Conservation (phyloP, 2,888 invertebrate species). For the Himalopsyche anomala region DNA sequence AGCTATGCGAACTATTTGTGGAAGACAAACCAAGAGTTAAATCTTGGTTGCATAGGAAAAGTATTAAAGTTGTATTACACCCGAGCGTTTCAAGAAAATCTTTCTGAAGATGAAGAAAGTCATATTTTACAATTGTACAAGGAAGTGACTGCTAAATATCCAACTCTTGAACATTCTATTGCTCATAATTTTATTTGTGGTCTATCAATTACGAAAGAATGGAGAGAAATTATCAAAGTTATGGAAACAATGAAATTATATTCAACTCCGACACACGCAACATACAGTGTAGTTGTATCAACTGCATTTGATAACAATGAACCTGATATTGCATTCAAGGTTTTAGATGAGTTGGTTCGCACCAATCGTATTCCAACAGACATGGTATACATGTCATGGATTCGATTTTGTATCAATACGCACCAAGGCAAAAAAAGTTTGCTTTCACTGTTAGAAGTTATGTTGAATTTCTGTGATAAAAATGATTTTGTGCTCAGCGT, state of each 20-base stretch:
- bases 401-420: slow-evolving; percentile 73
- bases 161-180: slow-evolving; percentile 78
- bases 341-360: slow-evolving; percentile 77
- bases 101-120: slow-evolving; percentile 74
- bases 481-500: slow-evolving; percentile 34
- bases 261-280: slow-evolving; percentile 71
- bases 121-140: slow-evolving; percentile 77
- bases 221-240: slow-evolving; percentile 79
- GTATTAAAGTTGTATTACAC: slow-evolving; percentile 77
- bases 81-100: slow-evolving; percentile 68
- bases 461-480: slow-evolving; percentile 76
- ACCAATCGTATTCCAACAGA: slow-evolving; percentile 72
- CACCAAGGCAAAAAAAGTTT: slow-evolving; percentile 70
- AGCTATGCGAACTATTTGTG: slow-evolving; percentile 79
- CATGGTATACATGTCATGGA: slow-evolving; percentile 76
- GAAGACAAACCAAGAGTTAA: slow-evolving; percentile 73
- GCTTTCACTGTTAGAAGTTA: slow-evolving; percentile 74
- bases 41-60: slow-evolving; percentile 78
- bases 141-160: slow-evolving; percentile 75
- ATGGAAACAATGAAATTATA: slow-evolving; percentile 78
- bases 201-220: slow-evolving; percentile 80
- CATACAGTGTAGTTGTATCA: slow-evolving; percentile 76
- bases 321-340: slow-evolving; percentile 78
- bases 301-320: slow-evolving; percentile 80
- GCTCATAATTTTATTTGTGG: slow-evolving; percentile 80